Percentiles rank a stretch among this genome's conserved stretches.
phyloP scores from a whole-genome alignment of 2,797 vertebrate genomes.

The Notolabrus celidotus region DNA sequence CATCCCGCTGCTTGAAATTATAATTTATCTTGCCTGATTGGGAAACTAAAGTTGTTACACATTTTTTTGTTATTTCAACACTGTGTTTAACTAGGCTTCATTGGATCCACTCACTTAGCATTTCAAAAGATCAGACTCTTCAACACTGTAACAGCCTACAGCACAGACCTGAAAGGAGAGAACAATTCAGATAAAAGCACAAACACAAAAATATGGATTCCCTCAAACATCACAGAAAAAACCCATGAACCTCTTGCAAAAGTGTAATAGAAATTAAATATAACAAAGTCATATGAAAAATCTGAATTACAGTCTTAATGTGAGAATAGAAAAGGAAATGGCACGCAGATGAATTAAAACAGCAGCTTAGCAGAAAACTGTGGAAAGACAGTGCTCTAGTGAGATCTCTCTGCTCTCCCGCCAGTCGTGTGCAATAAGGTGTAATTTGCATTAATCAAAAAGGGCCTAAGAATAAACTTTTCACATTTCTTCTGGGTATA shows the following conservation, averaged over 20 bases:
- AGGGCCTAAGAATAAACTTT: conserved; percentile 75
- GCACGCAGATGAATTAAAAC: conserved; percentile 27
- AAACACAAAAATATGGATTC: neutral
- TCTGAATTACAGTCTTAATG: conserved; percentile 22
- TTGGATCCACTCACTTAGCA: neutral
- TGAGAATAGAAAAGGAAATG: conserved; percentile 19
- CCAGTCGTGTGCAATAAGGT: conserved; percentile 58
- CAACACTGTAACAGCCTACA: neutral
- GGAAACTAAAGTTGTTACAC: too few relatives aligned
- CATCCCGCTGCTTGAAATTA: neutral
- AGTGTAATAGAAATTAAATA: conserved; percentile 6
- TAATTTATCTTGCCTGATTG: neutral
- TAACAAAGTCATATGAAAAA: neutral
- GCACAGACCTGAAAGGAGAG: neutral
- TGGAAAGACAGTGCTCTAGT: conserved; percentile 14
- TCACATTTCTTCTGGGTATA: conserved; percentile 66
- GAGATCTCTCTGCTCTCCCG: conserved; percentile 29
- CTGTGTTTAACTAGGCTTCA: neutral
- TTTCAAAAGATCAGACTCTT: neutral
- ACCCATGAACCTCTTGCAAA: neutral
- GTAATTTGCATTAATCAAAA: conserved; percentile 80
- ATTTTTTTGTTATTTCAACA: too few relatives aligned
- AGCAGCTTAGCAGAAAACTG: conserved; percentile 22
- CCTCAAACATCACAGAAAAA: neutral
- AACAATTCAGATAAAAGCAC: neutral